These are phyloP conservation scores for Spatulosminthurus flaviceps DNA, from an alignment of 2,888 invertebrate species.

Conservation along the genomic window DNA sequence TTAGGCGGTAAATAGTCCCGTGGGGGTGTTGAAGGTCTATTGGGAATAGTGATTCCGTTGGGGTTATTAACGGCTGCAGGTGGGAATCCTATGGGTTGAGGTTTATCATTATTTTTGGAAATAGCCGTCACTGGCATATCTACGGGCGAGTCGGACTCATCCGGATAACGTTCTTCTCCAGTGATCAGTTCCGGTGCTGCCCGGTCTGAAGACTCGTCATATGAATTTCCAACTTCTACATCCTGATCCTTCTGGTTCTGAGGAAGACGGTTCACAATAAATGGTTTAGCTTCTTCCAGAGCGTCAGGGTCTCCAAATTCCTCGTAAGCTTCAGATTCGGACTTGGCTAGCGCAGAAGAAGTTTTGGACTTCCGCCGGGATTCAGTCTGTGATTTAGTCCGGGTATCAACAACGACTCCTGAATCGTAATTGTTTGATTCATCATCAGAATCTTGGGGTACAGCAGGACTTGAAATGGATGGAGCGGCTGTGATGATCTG, in stretches of 20 bases:
- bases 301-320: slow-evolving; percentile 36
- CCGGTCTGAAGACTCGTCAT: slow-evolving; percentile 30
- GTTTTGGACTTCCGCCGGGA: slow-evolving; percentile 53
- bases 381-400: slow-evolving; percentile 47
- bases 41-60: slow-evolving; percentile 45
- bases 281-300: slow-evolving; percentile 43
- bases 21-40: slow-evolving; percentile 45
- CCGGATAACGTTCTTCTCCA: slow-evolving; percentile 54
- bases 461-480: neutral
- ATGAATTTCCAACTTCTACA: neutral
- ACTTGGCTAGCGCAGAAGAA: slow-evolving; percentile 51
- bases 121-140: slow-evolving; percentile 59
- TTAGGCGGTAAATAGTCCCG: slow-evolving; percentile 43
- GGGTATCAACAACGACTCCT: slow-evolving; percentile 22
- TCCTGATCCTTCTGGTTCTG: neutral
- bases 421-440: slow-evolving; percentile 33
- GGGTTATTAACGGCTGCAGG: slow-evolving; percentile 44
- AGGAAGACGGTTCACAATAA: slow-evolving; percentile 53
- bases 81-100: slow-evolving; percentile 33
- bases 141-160: slow-evolving; percentile 57
- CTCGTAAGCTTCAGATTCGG: slow-evolving; percentile 61
- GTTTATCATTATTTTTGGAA: slow-evolving; percentile 1
- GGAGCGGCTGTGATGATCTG: slow-evolving; percentile 18
- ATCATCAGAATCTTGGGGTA: neutral
- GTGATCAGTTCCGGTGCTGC: slow-evolving; percentile 55